Evolutionary conservation across 2,113 vertebrate species (phyloP).

Genomic region (Saccopteryx leptura): DNA sequence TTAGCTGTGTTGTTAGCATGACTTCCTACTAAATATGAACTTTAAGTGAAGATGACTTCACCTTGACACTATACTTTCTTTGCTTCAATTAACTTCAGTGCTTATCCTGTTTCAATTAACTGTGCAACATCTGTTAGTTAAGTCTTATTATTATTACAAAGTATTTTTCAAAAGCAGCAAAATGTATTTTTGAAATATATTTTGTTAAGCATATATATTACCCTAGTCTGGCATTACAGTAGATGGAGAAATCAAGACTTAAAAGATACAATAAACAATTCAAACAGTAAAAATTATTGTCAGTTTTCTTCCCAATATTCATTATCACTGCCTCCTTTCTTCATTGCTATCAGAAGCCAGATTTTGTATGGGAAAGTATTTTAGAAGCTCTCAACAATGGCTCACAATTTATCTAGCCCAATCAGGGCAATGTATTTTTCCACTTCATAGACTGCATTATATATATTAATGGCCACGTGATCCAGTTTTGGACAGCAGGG

Average conservation of each 20-base stretch:
- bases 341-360: not conserved
- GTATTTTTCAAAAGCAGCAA: constrained; percentile 72
- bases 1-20: constrained; percentile 84
- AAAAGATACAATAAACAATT: not conserved
- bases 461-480: not conserved
- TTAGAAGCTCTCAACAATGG: not conserved
- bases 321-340: not conserved
- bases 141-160: constrained; percentile 77
- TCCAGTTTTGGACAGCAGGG: not conserved
- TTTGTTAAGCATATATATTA: constrained; percentile 61
- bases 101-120: constrained; percentile 85
- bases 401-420: not conserved
- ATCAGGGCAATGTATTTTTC: not conserved
- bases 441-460: not conserved
- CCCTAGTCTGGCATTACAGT: not conserved
- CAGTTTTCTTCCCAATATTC: not conserved
- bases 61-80: constrained; percentile 84
- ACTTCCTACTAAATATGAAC: constrained; percentile 86
- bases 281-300: not conserved
- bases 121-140: constrained; percentile 81
- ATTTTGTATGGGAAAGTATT: not conserved
- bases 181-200: constrained; percentile 68
- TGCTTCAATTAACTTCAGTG: constrained; percentile 86
- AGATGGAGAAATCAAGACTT: not conserved
- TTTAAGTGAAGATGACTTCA: constrained; percentile 86